A percentile compares a stretch with the other conserved stretches of the same genome.
phyloP scores from a whole-genome alignment of 2,797 vertebrate genomes.

The Poecilia picta region DNA sequence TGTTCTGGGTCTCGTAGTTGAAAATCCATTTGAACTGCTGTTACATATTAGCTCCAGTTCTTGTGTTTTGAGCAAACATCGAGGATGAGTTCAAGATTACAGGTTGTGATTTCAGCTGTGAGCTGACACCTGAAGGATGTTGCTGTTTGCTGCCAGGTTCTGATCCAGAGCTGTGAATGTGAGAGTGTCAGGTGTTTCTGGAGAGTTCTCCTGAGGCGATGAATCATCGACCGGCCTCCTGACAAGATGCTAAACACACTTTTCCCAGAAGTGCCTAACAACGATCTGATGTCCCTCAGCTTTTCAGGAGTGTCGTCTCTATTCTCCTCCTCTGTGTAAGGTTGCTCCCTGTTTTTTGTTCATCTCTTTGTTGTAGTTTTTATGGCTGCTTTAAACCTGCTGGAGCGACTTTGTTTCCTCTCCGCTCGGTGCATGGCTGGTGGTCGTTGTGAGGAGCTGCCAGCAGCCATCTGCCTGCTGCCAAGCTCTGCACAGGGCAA shows the following conservation, averaged over 20 bases:
- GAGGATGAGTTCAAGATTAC: not conserved
- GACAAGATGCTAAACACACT: conserved; percentile 34
- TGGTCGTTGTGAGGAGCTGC: conserved; percentile 29
- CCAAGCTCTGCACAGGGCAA: conserved; percentile 36
- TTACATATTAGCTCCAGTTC: too few species aligned
- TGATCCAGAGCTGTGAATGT: conserved; percentile 23
- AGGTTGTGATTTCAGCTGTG: not conserved
- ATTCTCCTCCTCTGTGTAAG: conserved; percentile 26
- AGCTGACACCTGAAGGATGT: not conserved
- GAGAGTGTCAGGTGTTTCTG: conserved; percentile 21
- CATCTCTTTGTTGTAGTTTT: conserved; percentile 3
- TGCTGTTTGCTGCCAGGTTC: not conserved
- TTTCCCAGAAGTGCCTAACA: conserved; percentile 14
- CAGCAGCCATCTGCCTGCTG: conserved; percentile 59
- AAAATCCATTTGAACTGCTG: not conserved
- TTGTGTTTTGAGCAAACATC: not conserved
- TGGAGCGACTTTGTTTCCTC: not conserved
- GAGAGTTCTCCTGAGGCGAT: conserved; percentile 42
- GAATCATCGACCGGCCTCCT: conserved; percentile 48
- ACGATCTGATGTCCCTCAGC: conserved; percentile 14
- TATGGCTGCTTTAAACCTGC: conserved; percentile 11
- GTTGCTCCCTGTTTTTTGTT: not conserved
- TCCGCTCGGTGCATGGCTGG: conserved; percentile 3
- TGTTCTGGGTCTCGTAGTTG: not conserved
- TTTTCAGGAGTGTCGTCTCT: conserved; percentile 19